phyloP scores from a whole-genome alignment of 2,888 invertebrate genomes.

The Latrodectus elegans region DNA sequence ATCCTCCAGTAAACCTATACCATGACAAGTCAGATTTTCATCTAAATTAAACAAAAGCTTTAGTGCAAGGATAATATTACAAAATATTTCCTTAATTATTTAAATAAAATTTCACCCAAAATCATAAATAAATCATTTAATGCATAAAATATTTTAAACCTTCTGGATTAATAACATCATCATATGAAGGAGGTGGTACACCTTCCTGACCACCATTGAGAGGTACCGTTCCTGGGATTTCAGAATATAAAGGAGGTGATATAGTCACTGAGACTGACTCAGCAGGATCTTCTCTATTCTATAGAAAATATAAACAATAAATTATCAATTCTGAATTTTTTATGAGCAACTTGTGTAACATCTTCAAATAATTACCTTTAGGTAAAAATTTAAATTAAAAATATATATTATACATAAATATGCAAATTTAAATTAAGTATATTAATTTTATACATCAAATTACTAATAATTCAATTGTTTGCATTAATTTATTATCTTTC shows the following conservation, averaged over 20 bases:
- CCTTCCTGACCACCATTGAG: constrained; percentile 65
- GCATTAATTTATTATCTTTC: no score
- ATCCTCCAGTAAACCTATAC: no score
- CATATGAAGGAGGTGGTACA: constrained; percentile 80
- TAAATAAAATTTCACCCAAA: no score
- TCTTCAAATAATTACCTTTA: background rate
- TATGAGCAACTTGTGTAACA: background rate
- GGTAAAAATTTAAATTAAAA: no score
- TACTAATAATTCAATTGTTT: no score
- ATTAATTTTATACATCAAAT: no score
- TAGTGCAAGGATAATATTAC: no score
- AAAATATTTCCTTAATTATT: no score
- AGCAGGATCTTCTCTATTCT: constrained; percentile 17
- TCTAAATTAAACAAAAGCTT: no score
- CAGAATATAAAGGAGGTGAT: constrained; percentile 70
- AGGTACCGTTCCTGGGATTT: constrained; percentile 72
- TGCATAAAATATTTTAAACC: constrained; percentile 74
- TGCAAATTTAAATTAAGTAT: no score
- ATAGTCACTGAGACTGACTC: background rate
- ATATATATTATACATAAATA: no score
- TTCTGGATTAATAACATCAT: constrained; percentile 80
- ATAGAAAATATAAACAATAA: background rate
- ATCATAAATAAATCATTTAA: background rate
- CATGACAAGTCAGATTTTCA: no score
- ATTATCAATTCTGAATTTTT: background rate